These are phyloP conservation scores for Athalia cordata DNA, from an alignment of 2,888 invertebrate species.

Conservation along the genomic window DNA sequence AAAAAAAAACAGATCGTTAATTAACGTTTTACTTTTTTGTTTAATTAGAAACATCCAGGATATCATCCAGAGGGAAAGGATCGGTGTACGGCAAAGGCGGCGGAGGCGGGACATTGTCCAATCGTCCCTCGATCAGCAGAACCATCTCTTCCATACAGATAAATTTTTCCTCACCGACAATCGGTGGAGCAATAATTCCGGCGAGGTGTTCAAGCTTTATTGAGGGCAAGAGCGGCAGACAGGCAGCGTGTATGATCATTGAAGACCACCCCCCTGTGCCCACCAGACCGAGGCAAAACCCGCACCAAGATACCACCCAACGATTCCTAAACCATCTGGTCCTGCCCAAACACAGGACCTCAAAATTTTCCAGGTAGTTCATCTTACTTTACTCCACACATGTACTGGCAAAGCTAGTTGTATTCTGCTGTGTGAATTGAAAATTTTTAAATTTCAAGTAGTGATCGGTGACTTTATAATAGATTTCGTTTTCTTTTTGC, in stretches of 20 bases:
- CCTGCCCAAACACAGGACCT: conserved; percentile 81
- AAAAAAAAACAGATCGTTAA: conserved; percentile 18
- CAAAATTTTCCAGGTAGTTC: conserved; percentile 87
- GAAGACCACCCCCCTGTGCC: conserved; percentile 71
- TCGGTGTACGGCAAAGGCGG: conserved; percentile 72
- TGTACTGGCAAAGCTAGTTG: background rate
- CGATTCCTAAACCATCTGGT: conserved; percentile 70
- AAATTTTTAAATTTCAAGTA: no score
- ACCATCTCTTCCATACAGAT: conserved; percentile 65
- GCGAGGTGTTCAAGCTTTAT: conserved; percentile 67
- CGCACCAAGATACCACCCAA: conserved; percentile 71
- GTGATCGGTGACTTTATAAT: background rate
- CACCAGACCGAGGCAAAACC: conserved; percentile 71
- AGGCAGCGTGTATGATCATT: conserved; percentile 74
- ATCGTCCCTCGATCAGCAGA: conserved; percentile 67
- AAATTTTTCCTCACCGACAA: conserved; percentile 63
- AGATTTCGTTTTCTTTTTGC: conserved; percentile 11
- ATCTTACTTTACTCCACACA: background rate
- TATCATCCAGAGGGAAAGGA: conserved; percentile 90
- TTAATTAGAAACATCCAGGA: conserved; percentile 85
- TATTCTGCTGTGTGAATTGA: no score
- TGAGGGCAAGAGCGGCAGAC: conserved; percentile 69
- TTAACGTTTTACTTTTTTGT: conserved; percentile 68
- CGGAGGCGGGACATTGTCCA: conserved; percentile 69
- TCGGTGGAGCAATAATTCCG: conserved; percentile 62